Evolutionary conservation across 2,888 invertebrate species (phyloP).

Genomic region (Reticulitermes lucifugus): DNA sequence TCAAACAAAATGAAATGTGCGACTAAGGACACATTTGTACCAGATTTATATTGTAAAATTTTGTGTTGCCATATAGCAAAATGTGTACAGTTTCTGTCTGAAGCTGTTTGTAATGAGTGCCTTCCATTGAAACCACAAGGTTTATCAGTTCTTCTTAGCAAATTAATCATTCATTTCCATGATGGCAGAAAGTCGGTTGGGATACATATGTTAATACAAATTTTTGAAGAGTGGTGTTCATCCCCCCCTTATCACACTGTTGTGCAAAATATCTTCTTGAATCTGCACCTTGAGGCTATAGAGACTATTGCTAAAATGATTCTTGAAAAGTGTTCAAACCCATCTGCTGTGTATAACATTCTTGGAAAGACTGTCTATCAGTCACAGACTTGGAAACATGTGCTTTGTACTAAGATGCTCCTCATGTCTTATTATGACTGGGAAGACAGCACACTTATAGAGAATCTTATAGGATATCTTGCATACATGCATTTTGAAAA

Average conservation of each 20-base stretch:
- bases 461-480: constrained; percentile 74
- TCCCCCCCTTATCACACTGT: constrained; percentile 56
- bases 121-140: constrained; percentile 60
- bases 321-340: constrained; percentile 64
- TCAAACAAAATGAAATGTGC: constrained; percentile 74
- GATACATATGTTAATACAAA: constrained; percentile 67
- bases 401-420: constrained; percentile 72
- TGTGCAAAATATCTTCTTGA: constrained; percentile 66
- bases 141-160: constrained; percentile 71
- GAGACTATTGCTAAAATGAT: constrained; percentile 70
- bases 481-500: constrained; percentile 61
- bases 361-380: constrained; percentile 67
- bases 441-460: constrained; percentile 66
- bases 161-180: constrained; percentile 71
- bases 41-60: constrained; percentile 69
- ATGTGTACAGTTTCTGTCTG: constrained; percentile 71
- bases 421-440: constrained; percentile 67
- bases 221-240: constrained; percentile 68
- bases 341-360: constrained; percentile 64
- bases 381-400: constrained; percentile 74
- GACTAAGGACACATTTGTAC: constrained; percentile 70
- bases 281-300: constrained; percentile 71
- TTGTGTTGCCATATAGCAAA: constrained; percentile 72
- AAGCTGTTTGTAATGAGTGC: constrained; percentile 55
- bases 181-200: constrained; percentile 64